Evolutionary conservation across 1,140 invertebrate genomes (phyloP), one percentile per base, ranked within the genome.

Genomic region (Drosophila oshimai): DNA sequence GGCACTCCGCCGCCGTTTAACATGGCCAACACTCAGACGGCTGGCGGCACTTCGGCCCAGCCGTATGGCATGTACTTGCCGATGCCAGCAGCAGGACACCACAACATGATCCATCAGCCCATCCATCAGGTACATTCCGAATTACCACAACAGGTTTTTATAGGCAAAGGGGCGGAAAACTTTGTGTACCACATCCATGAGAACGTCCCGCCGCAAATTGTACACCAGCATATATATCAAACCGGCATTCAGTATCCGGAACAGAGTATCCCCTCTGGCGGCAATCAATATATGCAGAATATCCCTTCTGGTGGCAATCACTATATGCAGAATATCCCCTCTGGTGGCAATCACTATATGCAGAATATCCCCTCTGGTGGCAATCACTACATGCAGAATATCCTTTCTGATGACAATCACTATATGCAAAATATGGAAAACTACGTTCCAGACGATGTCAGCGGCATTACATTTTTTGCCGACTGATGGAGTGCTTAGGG

Each of bases 1-100:
- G 95, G 94, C 47, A 96, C 96, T 29, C 96, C 96, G 18, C 96
- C 95, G 22, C 95, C 96, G 26, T 96, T 96, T 90, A 94, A 94
- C 55, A 90, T 96, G 73, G 93, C 94, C 24, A 94, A 94, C 33
- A 95, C 93, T 65, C 95, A 95, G 81, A 95, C 93, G 71, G 94
- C 95, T 46, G 94, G 94, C 22, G 92, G 95, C 71, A 93, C 93
- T 7, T 95, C 95, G 10, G 93, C 93, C 72, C 94, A 93, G 61
- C 93, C 94, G 2, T 93, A 93, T 33, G 93, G 93, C 73, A 92
- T 95, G 87, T 96, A 95, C 91, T 94, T 96, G 83, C 94, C 95
- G 50, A 93, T 96, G 93, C 92, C 94, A 29, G 93, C 95, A 61
- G 93, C 95, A 60, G 90, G 92, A 70, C 92, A 92, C 80, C 94